Percentiles rank a stretch among this genome's conserved stretches.
Conservation (phyloP, 2,113 vertebrate genomes). For the Myrmecophaga tridactyla region DNA sequence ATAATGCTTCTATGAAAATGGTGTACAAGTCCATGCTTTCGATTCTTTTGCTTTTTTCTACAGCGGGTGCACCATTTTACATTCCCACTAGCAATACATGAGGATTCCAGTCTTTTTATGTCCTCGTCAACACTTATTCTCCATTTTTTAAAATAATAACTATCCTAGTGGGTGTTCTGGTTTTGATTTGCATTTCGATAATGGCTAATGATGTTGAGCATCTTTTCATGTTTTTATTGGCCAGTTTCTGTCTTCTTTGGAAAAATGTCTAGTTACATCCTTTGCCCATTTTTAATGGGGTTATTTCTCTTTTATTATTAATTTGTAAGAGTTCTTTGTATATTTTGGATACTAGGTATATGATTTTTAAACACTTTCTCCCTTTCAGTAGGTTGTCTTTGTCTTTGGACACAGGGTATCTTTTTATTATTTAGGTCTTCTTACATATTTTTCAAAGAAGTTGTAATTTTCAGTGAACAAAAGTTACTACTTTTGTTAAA, state of each 20-base stretch:
- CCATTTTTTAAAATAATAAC: not conserved
- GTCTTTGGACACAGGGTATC: not conserved
- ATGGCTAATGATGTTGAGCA: not conserved
- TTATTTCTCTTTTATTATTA: not conserved
- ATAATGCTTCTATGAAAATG: not conserved
- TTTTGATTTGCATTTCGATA: constrained; percentile 22
- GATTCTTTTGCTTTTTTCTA: constrained; percentile 20
- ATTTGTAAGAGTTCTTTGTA: not conserved
- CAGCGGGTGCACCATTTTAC: not conserved
- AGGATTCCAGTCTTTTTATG: not conserved
- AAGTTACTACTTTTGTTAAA: not conserved
- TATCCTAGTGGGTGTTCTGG: not conserved
- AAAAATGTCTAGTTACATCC: constrained; percentile 17
- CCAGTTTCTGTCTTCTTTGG: not conserved
- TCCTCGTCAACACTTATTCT: not conserved
- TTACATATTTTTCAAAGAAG: not conserved
- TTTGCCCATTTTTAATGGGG: not conserved
- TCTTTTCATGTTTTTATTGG: not conserved
- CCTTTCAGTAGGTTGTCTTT: not conserved
- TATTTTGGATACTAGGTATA: not conserved
- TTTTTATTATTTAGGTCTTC: not conserved
- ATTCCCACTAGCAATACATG: not conserved
- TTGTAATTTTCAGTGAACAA: not conserved
- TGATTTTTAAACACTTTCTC: constrained; percentile 10
- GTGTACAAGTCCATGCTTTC: not conserved